Conservation (phyloP, 2,888 invertebrate genomes). For the Xylota sylvarum region DNA sequence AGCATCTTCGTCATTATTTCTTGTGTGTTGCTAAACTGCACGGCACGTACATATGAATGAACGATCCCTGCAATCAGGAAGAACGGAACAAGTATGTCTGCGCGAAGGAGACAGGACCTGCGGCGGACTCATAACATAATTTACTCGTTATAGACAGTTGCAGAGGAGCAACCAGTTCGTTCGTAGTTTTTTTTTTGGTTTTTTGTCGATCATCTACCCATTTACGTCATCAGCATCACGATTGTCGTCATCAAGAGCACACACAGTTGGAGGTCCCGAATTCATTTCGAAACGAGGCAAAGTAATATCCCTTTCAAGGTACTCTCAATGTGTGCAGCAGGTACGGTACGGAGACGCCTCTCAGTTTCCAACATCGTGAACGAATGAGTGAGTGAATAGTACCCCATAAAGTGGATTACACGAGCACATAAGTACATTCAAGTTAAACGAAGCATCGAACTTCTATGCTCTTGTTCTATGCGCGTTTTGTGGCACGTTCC, state of each 20-base stretch:
- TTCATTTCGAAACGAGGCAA: neutral
- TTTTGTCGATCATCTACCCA: constrained; percentile 5
- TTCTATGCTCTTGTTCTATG: constrained; percentile 41
- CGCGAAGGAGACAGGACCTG: constrained; percentile 17
- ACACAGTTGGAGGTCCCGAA: constrained; percentile 2
- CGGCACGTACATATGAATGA: constrained; percentile 31
- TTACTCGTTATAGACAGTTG: constrained; percentile 25
- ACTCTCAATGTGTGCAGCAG: neutral
- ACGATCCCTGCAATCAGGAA: constrained; percentile 45
- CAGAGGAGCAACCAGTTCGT: neutral
- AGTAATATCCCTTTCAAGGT: constrained; percentile 5
- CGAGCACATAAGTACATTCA: constrained; percentile 66
- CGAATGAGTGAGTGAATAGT: constrained; percentile 39
- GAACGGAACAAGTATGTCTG: constrained; percentile 50
- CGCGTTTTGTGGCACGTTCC: constrained; percentile 49
- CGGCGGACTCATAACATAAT: constrained; percentile 47
- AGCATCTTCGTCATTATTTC: constrained; percentile 36
- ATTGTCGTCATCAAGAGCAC: constrained; percentile 9
- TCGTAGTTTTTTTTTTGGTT: too few species aligned
- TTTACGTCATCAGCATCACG: constrained; percentile 11
- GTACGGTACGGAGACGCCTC: constrained; percentile 17
- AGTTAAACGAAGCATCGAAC: constrained; percentile 72
- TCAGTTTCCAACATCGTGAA: constrained; percentile 21
- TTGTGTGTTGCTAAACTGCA: constrained; percentile 5
- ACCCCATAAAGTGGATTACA: constrained; percentile 65